These are phyloP conservation scores for Papilio glaucus DNA, from an alignment of 1,140 invertebrate species.

Conservation along the genomic window DNA sequence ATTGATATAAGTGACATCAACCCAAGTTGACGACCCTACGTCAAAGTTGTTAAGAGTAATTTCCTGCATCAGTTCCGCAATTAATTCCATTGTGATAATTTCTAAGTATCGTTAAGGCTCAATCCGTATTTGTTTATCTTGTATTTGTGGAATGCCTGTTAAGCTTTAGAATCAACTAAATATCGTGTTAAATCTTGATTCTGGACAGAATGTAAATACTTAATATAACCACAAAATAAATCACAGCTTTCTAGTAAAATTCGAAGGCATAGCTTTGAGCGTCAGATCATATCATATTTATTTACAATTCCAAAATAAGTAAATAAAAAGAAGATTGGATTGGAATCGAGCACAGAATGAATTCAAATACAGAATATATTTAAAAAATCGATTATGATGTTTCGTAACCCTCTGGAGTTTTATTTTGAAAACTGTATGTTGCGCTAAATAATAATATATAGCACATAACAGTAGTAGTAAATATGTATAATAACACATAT, in stretches of 20 bases:
- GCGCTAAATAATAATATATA: too few species aligned
- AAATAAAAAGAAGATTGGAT: not conserved
- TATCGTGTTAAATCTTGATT: too few species aligned
- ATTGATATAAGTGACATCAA: slow-evolving; percentile 49
- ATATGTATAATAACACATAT: too few species aligned
- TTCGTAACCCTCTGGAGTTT: too few species aligned
- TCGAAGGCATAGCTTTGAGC: not conserved
- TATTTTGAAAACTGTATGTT: too few species aligned
- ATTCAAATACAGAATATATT: too few species aligned
- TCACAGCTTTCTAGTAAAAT: too few species aligned
- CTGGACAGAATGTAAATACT: too few species aligned
- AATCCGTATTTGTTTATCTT: not conserved
- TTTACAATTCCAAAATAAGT: not conserved
- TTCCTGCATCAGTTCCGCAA: slow-evolving; percentile 23
- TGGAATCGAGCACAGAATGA: not conserved
- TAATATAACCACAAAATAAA: too few species aligned
- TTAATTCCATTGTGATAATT: slow-evolving; percentile 7
- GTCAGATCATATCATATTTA: not conserved
- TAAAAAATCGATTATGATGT: too few species aligned
- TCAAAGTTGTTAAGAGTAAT: slow-evolving; percentile 39
- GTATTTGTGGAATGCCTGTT: too few species aligned
- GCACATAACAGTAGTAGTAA: too few species aligned
- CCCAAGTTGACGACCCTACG: slow-evolving; percentile 39
- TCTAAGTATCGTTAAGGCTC: not conserved
- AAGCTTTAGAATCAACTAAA: not conserved